Evolutionary conservation across 1,140 invertebrate genomes (phyloP).

Genomic region (Babylonia areolata): DNA sequence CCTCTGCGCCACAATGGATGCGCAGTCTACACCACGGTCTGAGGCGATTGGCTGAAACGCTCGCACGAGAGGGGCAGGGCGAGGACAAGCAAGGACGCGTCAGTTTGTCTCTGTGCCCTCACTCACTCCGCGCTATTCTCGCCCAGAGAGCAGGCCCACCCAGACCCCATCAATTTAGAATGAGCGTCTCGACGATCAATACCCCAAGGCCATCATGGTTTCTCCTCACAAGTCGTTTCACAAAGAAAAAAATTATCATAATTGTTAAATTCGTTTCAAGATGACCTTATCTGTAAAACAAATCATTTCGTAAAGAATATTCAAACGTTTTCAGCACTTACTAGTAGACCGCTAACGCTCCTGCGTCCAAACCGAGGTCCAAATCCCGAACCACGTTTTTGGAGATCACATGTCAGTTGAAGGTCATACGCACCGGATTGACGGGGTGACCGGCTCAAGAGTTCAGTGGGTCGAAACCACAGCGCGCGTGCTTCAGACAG

Average conservation of each 20-base stretch:
- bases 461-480: conserved; percentile 24
- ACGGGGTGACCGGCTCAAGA: conserved; percentile 30
- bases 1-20: conserved; percentile 6
- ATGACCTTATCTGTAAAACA: too few relatives aligned
- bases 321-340: too few relatives aligned
- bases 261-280: too few relatives aligned
- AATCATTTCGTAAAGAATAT: too few relatives aligned
- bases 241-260: too few relatives aligned
- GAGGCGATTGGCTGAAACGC: conserved; percentile 5
- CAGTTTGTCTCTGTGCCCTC: neutral
- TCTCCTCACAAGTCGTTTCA: too few relatives aligned
- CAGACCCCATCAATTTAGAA: conserved; percentile 15
- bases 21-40: conserved; percentile 6
- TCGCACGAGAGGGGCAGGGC: neutral
- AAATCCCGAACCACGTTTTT: conserved; percentile 11
- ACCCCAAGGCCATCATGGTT: neutral
- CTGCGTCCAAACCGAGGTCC: neutral
- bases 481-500: conserved; percentile 20
- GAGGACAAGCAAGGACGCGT: neutral
- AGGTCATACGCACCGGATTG: conserved; percentile 25
- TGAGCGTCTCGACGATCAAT: conserved; percentile 5
- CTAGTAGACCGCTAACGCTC: neutral
- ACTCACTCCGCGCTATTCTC: conserved; percentile 1
- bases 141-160: neutral
- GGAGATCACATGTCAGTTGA: conserved; percentile 11